Conservation (phyloP, 2,888 invertebrate species). For the Tetheella fluctuosa region DNA sequence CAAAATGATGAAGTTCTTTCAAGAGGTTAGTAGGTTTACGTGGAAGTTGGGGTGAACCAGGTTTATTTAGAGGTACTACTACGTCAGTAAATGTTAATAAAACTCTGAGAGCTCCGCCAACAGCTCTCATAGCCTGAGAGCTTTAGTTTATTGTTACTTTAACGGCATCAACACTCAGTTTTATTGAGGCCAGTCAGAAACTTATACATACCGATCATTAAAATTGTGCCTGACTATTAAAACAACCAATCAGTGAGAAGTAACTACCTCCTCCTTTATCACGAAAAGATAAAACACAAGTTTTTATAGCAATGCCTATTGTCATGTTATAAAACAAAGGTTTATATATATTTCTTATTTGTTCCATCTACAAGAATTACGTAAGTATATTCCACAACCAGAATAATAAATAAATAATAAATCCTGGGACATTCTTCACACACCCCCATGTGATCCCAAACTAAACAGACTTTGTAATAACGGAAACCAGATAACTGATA, state of each 20-base stretch:
- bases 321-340: background rate
- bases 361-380: too few relatives aligned
- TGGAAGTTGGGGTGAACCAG: slow-evolving; percentile 23
- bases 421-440: too few relatives aligned
- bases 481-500: too few relatives aligned
- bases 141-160: slow-evolving; percentile 51
- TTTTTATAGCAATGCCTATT: background rate
- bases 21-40: slow-evolving; percentile 16
- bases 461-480: too few relatives aligned
- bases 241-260: slow-evolving; percentile 9
- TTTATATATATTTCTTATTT: too few relatives aligned
- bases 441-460: too few relatives aligned
- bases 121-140: slow-evolving; percentile 25
- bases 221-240: background rate
- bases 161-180: slow-evolving; percentile 47
- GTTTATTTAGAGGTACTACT: slow-evolving; percentile 35
- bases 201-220: slow-evolving; percentile 4
- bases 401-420: too few relatives aligned
- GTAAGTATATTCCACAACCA: too few relatives aligned
- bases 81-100: slow-evolving; percentile 40
- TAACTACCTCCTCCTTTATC: slow-evolving; percentile 4
- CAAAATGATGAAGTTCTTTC: background rate
- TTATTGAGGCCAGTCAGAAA: slow-evolving; percentile 39
- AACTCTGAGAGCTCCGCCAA: slow-evolving; percentile 32
- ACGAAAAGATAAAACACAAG: background rate